phyloP scores from a whole-genome alignment of 2,888 invertebrate species.

The Uloborus plumipes region DNA sequence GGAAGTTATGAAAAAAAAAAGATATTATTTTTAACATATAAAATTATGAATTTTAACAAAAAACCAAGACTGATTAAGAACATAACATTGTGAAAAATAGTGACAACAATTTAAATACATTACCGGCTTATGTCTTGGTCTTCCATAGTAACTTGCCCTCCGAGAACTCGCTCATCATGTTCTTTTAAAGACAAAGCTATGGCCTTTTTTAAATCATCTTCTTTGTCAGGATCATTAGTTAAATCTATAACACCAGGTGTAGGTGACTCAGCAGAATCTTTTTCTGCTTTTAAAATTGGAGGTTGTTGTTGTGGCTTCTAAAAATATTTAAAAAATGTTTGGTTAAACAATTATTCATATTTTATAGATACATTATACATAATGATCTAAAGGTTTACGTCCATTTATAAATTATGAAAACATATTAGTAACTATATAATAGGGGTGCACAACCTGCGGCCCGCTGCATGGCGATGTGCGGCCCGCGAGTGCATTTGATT shows the following conservation, averaged over 20 bases:
- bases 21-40: neutral
- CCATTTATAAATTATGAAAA: no score
- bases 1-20: neutral
- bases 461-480: no score
- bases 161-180: conserved; percentile 70
- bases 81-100: no score
- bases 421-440: no score
- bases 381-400: no score
- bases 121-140: conserved; percentile 72
- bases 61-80: neutral
- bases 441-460: no score
- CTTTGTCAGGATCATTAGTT: conserved; percentile 67
- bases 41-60: neutral
- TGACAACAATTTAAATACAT: no score
- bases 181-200: conserved; percentile 72
- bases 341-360: neutral
- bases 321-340: neutral
- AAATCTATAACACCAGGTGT: conserved; percentile 67
- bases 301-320: conserved; percentile 44
- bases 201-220: conserved; percentile 72
- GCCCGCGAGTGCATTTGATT: no score
- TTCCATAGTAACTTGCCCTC: conserved; percentile 71
- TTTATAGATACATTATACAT: no score
- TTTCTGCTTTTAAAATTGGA: conserved; percentile 38
- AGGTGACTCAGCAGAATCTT: conserved; percentile 45